Evolutionary conservation across 2,888 invertebrate genomes (phyloP).

Genomic region (Drosophila kambysellisi): DNA sequence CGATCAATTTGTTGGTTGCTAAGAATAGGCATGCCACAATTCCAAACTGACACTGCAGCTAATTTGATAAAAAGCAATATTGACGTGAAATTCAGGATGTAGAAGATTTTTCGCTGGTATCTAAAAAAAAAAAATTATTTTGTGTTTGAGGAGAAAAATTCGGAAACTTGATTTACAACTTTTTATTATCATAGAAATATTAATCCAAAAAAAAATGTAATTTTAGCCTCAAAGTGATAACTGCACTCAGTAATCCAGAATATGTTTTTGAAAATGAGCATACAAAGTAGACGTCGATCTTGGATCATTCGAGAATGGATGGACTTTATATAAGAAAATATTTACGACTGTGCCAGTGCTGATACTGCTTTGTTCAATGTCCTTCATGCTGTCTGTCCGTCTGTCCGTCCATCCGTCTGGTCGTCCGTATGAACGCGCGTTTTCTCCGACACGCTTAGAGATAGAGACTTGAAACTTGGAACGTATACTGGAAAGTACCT

Average conservation of each 20-base stretch:
- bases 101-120: not conserved
- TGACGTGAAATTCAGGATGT: not conserved
- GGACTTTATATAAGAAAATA: not conserved
- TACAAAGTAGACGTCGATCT: not conserved
- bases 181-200: not conserved
- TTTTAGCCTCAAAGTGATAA: not conserved
- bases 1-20: slow-evolving; percentile 13
- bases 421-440: too few relatives aligned
- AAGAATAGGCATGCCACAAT: not conserved
- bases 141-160: not conserved
- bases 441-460: too few relatives aligned
- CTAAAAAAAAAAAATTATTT: too few relatives aligned
- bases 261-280: not conserved
- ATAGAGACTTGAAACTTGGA: too few relatives aligned
- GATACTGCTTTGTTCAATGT: not conserved
- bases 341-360: not conserved
- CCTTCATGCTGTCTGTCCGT: too few relatives aligned
- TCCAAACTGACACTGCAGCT: not conserved
- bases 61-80: not conserved
- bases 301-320: not conserved
- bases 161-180: not conserved
- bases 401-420: too few relatives aligned
- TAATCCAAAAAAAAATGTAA: not conserved
- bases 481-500: too few relatives aligned
- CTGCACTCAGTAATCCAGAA: not conserved